Conservation (phyloP, 1,140 invertebrate species). For the Orussus abietinus region DNA sequence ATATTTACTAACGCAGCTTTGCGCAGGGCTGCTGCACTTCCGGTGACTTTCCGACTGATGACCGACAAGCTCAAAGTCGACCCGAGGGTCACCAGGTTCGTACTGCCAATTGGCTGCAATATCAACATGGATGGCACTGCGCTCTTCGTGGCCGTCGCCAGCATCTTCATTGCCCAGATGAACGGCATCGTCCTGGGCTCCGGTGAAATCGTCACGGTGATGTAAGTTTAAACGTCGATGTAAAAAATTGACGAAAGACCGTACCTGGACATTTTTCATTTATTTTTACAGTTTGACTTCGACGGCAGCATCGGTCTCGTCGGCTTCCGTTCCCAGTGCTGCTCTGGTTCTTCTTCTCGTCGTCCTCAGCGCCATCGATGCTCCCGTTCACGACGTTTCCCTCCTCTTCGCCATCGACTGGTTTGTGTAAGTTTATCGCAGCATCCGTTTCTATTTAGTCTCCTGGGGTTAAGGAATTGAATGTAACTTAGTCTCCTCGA, state of each 20-base stretch:
- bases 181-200: conserved; percentile 74
- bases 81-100: conserved; percentile 84
- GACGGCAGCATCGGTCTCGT: conserved; percentile 87
- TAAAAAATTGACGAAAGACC: too few relatives aligned
- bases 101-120: conserved; percentile 86
- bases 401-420: conserved; percentile 85
- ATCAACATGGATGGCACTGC: conserved; percentile 96
- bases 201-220: conserved; percentile 75
- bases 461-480: too few relatives aligned
- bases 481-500: too few relatives aligned
- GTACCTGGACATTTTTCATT: too few relatives aligned
- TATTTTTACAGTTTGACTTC: conserved; percentile 70
- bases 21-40: conserved; percentile 86
- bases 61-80: conserved; percentile 89
- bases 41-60: conserved; percentile 90
- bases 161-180: conserved; percentile 91
- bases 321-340: conserved; percentile 89
- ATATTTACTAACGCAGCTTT: conserved; percentile 42
- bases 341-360: conserved; percentile 83
- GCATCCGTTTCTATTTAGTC: too few relatives aligned
- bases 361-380: conserved; percentile 80
- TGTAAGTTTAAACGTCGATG: too few relatives aligned
- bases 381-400: conserved; percentile 76
- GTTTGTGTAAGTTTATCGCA: conserved; percentile 91
- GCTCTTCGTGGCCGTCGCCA: conserved; percentile 81